Percentiles rank a stretch among this genome's conserved stretches.
These are phyloP conservation scores for Meriones unguiculatus DNA, from an alignment of 2,113 vertebrate genomes.

Conservation along the genomic window DNA sequence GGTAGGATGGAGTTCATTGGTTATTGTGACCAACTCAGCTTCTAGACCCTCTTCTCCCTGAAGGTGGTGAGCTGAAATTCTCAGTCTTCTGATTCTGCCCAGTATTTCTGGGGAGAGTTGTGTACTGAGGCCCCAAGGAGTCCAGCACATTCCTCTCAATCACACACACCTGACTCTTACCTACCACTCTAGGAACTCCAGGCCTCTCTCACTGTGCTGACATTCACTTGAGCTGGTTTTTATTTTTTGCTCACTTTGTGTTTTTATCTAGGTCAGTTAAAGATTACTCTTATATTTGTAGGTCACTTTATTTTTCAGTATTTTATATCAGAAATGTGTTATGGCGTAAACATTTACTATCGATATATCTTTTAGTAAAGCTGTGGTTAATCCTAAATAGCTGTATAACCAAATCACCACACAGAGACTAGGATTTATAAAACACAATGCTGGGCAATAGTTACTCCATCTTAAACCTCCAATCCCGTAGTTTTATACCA, in stretches of 20 bases:
- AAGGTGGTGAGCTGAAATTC: neutral
- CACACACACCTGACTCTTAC: neutral
- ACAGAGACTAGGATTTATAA: too few species aligned
- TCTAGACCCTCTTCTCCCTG: neutral
- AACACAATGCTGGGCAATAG: too few species aligned
- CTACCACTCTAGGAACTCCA: neutral
- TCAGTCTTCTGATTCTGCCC: neutral
- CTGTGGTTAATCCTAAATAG: too few species aligned
- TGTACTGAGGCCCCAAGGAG: neutral
- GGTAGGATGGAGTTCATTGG: neutral
- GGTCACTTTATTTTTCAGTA: neutral
- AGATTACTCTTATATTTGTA: neutral
- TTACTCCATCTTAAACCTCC: too few species aligned
- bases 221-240: neutral
- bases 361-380: too few species aligned
- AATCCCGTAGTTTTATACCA: too few species aligned
- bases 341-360: too few species aligned
- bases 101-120: neutral
- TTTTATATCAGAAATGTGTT: neutral
- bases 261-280: neutral
- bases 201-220: fast-evolving
- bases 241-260: neutral
- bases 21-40: neutral
- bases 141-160: neutral
- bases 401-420: too few species aligned